Base-by-base conservation (phyloP, 2,113 vertebrate species). In the Zosterops lateralis region DNA sequence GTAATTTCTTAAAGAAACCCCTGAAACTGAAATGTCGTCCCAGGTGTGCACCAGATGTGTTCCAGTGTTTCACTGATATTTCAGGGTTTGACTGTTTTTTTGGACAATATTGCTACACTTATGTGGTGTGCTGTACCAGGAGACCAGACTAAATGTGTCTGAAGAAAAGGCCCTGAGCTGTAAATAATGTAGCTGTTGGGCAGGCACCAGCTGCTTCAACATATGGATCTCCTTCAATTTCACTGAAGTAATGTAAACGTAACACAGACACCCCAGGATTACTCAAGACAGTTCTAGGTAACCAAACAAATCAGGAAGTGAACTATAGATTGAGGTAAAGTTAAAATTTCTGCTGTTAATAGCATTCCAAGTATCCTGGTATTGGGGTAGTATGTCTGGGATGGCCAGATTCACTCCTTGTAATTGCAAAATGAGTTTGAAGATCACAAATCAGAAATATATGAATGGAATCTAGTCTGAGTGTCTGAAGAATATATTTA, bases 21-120 rank as follows among this genome's bases (percentile, higher is more conserved):
- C 17, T 31, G 6, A 70, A 93, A 51, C 26, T 68, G 13, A 50
- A 62, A 53, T 26, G 20, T 65, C 2, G 5, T 6, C 60, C n/a
- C 79, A 89, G 76, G 80, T 90, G 76, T 78, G 44, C 36, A 67
- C 56, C 91, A 95, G 64, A 89, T 92, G 87, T 81, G 10, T 77
- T 90, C 22, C 32, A 67, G 54, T 7, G 54, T 88, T 70, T 73
- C 18, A 47, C 5, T 56, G 44, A 60, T 73, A 60, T 89, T 50
- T 86, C 14, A 73, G 24, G 12, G 6, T 64, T 73, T 83, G 16
- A 31, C 6, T 78, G 26, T 0, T 24, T 78, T 77, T 85, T 76
- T 76, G 20, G 24, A 44, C 10, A 79, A 31, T 14, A 16, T n/a
- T 68, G 45, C 16, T 76, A 42, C 32, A 34, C 7, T 86, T 73